A percentile compares a stretch with the other conserved stretches of the same genome.
Conservation (phyloP, 2,113 vertebrate genomes). For the Pelvicachromis taeniatus region DNA sequence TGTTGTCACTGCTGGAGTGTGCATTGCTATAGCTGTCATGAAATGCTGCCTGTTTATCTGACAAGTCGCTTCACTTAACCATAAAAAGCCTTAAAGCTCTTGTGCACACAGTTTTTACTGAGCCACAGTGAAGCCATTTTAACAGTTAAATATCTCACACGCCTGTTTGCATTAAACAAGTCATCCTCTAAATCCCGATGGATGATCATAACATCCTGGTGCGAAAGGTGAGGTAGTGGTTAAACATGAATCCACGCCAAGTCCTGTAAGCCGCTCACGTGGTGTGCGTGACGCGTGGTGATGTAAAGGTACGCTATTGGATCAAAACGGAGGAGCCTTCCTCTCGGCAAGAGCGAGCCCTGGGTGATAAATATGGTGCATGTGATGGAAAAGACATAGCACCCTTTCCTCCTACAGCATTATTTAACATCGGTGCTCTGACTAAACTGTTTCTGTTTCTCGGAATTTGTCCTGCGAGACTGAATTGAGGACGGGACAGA, state of each 20-base stretch:
- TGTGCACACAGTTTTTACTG: neutral
- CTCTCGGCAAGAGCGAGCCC: neutral
- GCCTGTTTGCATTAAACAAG: neutral
- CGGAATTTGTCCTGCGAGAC: neutral
- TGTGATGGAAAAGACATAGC: neutral
- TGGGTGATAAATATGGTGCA: constrained; percentile 15
- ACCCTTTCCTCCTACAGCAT: neutral
- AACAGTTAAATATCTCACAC: neutral
- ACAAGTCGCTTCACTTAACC: neutral
- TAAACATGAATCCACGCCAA: neutral
- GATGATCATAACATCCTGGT: neutral
- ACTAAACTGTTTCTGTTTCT: neutral
- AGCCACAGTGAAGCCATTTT: neutral
- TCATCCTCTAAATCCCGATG: neutral
- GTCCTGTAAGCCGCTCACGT: constrained; percentile 45
- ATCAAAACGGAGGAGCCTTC: neutral
- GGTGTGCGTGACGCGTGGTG: constrained; percentile 33
- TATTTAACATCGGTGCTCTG: neutral
- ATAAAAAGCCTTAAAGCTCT: neutral
- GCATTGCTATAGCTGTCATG: neutral
- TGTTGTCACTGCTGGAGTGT: neutral
- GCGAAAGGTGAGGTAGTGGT: neutral
- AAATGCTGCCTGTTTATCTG: neutral
- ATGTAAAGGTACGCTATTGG: constrained; percentile 20
- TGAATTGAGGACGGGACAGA: neutral